Percentiles rank a stretch among this genome's conserved stretches.
Conservation (phyloP, 2,113 vertebrate genomes). For the Dissostichus mawsoni region DNA sequence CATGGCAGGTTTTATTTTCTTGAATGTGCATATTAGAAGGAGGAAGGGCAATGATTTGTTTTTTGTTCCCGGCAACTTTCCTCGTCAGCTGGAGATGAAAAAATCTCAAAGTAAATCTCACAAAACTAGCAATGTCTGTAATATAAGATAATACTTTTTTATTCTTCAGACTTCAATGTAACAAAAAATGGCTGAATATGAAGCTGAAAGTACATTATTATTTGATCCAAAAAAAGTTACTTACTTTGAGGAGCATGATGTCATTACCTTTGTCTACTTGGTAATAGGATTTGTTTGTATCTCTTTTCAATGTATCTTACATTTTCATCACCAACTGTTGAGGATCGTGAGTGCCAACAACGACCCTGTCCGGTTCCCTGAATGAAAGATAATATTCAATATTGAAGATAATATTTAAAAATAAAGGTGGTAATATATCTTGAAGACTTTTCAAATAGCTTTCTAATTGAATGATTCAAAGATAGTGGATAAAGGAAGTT, state of each 20-base stretch:
- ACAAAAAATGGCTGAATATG: background rate
- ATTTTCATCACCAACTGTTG: fast-evolving
- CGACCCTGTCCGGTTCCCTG: slow-evolving; percentile 8
- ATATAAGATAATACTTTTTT: no score
- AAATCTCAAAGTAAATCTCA: background rate
- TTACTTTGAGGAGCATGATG: slow-evolving; percentile 80
- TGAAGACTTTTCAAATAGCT: background rate
- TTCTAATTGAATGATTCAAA: background rate
- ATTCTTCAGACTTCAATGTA: background rate
- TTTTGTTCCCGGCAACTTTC: background rate
- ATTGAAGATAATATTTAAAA: background rate
- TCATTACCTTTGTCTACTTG: background rate
- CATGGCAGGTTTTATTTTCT: slow-evolving; percentile 34
- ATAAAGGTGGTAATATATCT: background rate
- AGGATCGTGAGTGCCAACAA: slow-evolving; percentile 63
- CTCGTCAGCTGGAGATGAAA: slow-evolving; percentile 44
- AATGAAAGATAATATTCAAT: background rate
- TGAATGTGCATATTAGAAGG: background rate
- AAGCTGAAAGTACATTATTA: background rate
- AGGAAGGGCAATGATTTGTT: slow-evolving; percentile 31
- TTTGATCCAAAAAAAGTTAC: background rate
- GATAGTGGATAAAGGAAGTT: no score
- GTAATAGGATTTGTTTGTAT: slow-evolving; percentile 8
- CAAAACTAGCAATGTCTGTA: background rate
- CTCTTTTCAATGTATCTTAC: fast-evolving